A percentile compares a stretch with the other conserved stretches of the same genome.
Conservation (phyloP, 1,140 invertebrate species). For the Brachionus sp. region DNA sequence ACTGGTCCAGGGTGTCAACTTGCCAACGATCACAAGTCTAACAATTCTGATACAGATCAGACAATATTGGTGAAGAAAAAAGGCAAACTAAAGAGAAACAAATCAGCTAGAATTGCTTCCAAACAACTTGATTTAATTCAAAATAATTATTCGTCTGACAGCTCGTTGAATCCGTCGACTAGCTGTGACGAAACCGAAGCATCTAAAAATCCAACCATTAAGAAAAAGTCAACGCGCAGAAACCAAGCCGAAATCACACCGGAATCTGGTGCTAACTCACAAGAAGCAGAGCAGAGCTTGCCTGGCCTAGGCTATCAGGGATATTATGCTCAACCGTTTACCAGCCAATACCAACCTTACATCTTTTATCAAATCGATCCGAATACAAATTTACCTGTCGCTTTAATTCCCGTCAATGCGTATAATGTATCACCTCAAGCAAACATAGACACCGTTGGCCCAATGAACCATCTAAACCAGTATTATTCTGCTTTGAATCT, state of each 20-base stretch:
- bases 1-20: background rate
- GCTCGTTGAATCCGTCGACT: background rate
- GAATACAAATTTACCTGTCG: background rate
- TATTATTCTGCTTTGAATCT: background rate
- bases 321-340: background rate
- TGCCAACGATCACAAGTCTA: background rate
- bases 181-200: background rate
- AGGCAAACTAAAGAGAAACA: background rate
- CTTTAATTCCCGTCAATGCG: background rate
- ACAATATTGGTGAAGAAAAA: constrained; percentile 8
- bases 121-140: constrained; percentile 5
- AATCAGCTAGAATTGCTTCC: background rate
- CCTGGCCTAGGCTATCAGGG: background rate
- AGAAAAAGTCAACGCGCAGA: background rate
- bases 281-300: background rate
- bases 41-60: background rate
- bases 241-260: background rate
- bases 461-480: background rate
- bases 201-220: background rate
- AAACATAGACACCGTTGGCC: background rate
- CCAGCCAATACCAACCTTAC: background rate
- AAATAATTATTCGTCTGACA: background rate
- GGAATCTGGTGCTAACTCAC: background rate
- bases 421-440: background rate
- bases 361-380: background rate